Evolutionary conservation across 2,113 vertebrate species (phyloP).

Genomic region (Lycaon pictus): DNA sequence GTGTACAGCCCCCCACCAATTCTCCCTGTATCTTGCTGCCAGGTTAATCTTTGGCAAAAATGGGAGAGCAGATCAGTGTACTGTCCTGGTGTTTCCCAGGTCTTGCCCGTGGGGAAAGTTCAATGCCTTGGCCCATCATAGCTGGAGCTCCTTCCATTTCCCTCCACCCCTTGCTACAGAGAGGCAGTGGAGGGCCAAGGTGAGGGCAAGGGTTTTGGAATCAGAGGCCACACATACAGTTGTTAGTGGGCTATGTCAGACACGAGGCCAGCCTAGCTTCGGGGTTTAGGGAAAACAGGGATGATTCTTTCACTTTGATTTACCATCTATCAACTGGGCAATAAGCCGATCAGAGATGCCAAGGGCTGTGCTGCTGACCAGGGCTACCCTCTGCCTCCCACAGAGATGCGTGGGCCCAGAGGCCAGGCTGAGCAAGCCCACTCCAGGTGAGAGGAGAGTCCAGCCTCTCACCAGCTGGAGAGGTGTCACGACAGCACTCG

Average conservation of each 20-base stretch:
- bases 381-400: not conserved
- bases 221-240: not conserved
- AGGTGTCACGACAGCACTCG: not conserved
- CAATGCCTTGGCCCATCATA: not conserved
- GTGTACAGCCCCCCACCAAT: not conserved
- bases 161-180: not conserved
- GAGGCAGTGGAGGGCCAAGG: not conserved
- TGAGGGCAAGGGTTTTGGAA: not conserved
- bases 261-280: not conserved
- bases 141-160: no score
- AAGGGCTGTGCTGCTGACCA: no score
- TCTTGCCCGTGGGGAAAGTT: not conserved
- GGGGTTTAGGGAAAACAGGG: not conserved
- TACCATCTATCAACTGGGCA: not conserved
- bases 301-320: not conserved
- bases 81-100: not conserved
- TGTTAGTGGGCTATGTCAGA: not conserved
- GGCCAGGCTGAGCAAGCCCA: not conserved
- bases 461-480: not conserved
- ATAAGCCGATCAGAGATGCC: not conserved
- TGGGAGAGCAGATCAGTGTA: not conserved
- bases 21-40: not conserved
- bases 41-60: not conserved
- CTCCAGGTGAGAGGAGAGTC: not conserved
- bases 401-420: not conserved